These are phyloP conservation scores for Macrophya alboannulata DNA, from an alignment of 2,888 invertebrate genomes.

Conservation along the genomic window DNA sequence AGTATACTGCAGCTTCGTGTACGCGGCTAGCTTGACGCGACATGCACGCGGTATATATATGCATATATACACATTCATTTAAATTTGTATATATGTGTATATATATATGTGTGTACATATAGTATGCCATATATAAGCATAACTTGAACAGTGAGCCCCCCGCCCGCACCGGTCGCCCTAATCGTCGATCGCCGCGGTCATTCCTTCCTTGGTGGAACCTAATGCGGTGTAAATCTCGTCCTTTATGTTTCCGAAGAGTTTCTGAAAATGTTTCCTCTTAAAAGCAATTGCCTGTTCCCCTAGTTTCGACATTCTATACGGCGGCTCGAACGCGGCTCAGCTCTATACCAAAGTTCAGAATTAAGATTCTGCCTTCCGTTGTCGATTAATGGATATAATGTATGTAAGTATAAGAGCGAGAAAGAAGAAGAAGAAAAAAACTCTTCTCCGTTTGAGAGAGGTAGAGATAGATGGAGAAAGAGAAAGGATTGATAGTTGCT, in stretches of 20 bases:
- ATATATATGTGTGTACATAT: background rate
- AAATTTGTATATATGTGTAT: background rate
- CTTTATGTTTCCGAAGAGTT: constrained; percentile 56
- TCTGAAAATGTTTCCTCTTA: constrained; percentile 69
- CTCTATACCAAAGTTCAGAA: background rate
- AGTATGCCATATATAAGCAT: constrained; percentile 49
- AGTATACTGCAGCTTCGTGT: constrained; percentile 12
- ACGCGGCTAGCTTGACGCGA: constrained; percentile 24
- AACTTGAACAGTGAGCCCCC: constrained; percentile 35
- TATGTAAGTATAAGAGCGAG: background rate
- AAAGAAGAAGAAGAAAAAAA: background rate
- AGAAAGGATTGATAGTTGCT: background rate
- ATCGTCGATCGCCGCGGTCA: constrained; percentile 53
- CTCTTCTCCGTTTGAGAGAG: background rate
- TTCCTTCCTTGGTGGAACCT: constrained; percentile 41
- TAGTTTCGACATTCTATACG: constrained; percentile 76
- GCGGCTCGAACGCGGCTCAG: background rate
- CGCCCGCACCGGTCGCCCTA: constrained; percentile 40
- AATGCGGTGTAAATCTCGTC: constrained; percentile 55
- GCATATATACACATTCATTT: background rate
- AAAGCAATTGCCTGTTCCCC: constrained; percentile 78
- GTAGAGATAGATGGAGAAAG: background rate
- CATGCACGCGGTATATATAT: background rate
- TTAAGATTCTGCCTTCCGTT: constrained; percentile 51
- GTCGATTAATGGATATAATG: constrained; percentile 34